phyloP scores from a whole-genome alignment of 1,140 invertebrate genomes.

The Oreohelix idahoensis region DNA sequence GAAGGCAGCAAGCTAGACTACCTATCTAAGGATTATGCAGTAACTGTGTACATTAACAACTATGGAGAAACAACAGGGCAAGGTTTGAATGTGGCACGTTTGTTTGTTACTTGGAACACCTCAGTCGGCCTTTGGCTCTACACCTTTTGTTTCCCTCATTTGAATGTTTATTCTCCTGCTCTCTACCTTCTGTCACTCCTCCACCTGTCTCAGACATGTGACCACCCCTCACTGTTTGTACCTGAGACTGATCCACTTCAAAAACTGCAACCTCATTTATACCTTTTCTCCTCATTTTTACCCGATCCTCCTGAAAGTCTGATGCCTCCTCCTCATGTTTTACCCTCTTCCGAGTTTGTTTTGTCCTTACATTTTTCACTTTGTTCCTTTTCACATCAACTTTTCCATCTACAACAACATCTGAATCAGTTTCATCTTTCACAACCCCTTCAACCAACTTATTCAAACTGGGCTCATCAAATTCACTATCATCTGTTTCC shows the following conservation, averaged over 20 bases:
- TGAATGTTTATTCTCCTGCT: too few relatives aligned
- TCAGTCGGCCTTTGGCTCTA: too few relatives aligned
- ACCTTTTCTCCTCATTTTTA: background rate
- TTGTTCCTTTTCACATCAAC: background rate
- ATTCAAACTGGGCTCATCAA: background rate
- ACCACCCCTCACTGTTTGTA: background rate
- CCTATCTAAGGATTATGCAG: too few relatives aligned
- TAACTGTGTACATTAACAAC: too few relatives aligned
- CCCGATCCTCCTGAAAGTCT: background rate
- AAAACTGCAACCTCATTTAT: background rate
- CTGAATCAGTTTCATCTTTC: background rate
- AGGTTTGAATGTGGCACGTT: too few relatives aligned
- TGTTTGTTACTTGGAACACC: too few relatives aligned
- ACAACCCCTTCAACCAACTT: background rate
- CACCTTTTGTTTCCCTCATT: background rate
- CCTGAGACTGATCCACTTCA: background rate
- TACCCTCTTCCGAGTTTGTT: background rate
- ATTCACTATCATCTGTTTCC: background rate
- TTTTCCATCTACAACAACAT: background rate
- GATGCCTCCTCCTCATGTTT: background rate
- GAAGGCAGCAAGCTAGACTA: too few relatives aligned
- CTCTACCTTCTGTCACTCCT: too few relatives aligned
- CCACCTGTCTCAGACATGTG: too few relatives aligned
- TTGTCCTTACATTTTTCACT: background rate
- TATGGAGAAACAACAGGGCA: too few relatives aligned